Percentiles rank a stretch among this genome's conserved stretches.
Conservation (phyloP, 2,888 invertebrate genomes). For the Perithous albicinctus region DNA sequence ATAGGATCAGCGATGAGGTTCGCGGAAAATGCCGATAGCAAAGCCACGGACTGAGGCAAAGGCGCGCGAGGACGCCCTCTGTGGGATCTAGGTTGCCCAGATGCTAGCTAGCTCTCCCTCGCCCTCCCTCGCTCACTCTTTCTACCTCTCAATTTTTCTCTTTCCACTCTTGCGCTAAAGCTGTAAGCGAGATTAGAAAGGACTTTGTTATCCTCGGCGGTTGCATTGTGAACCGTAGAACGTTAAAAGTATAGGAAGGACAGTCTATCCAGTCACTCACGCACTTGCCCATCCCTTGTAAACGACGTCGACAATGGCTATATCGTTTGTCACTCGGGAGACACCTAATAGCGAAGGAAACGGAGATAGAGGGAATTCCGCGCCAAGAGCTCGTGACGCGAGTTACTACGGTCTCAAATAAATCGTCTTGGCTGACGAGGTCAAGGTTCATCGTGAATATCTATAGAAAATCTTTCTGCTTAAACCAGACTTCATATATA, state of each 20-base stretch:
- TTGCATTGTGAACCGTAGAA: not conserved
- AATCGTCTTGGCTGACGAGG: conserved; percentile 61
- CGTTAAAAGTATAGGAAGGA: conserved; percentile 17
- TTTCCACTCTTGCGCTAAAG: conserved; percentile 28
- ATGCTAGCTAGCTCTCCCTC: conserved; percentile 8
- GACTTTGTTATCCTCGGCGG: conserved; percentile 61
- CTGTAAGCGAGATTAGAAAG: conserved; percentile 68
- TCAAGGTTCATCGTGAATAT: conserved; percentile 60
- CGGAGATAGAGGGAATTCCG: not conserved
- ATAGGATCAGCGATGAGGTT: conserved; percentile 73
- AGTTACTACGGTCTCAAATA: conserved; percentile 61
- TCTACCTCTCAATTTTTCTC: not conserved
- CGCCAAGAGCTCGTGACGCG: conserved; percentile 53
- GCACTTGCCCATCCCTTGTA: not conserved
- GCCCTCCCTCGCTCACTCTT: not conserved
- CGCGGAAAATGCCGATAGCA: conserved; percentile 68
- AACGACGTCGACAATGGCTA: conserved; percentile 49
- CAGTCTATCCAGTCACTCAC: not conserved
- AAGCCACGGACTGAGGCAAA: conserved; percentile 40
- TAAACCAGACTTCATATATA: not conserved
- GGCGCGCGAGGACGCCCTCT: conserved; percentile 51
- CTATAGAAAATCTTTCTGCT: conserved; percentile 25
- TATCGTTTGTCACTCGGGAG: conserved; percentile 64
- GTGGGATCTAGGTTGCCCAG: conserved; percentile 47
- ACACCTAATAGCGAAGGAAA: conserved; percentile 32